phyloP scores from a whole-genome alignment of 2,797 vertebrate species.

The Clamator glandarius region DNA sequence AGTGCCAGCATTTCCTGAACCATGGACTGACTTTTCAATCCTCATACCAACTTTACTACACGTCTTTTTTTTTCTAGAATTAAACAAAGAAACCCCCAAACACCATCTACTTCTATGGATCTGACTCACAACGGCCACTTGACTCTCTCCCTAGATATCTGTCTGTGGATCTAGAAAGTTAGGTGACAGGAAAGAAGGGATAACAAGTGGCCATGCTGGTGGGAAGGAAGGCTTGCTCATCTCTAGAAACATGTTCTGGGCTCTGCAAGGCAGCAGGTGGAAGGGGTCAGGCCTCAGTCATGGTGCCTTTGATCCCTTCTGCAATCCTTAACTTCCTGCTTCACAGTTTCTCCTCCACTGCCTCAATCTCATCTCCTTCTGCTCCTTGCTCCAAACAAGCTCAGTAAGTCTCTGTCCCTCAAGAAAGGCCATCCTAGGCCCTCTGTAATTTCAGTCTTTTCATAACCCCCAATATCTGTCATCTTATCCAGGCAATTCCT shows the following conservation, averaged over 20 bases:
- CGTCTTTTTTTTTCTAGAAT: not conserved
- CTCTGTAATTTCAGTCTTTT: not conserved
- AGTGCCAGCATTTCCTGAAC: not conserved
- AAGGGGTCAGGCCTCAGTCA: not conserved
- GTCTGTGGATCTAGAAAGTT: not conserved
- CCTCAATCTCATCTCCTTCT: not conserved
- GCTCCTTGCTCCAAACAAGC: not conserved
- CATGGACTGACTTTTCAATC: not conserved
- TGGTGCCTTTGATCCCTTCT: not conserved
- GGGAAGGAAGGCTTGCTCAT: not conserved
- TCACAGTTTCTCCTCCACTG: not conserved
- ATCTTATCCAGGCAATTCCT: not conserved
- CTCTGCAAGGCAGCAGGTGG: not conserved
- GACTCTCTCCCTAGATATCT: not conserved
- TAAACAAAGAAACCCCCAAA: not conserved
- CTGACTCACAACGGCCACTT: not conserved
- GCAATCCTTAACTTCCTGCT: not conserved
- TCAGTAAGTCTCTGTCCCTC: not conserved
- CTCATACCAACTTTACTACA: not conserved
- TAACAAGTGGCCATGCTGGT: fast-evolving
- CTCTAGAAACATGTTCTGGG: fast-evolving
- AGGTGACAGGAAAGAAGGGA: not conserved
- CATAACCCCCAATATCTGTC: not conserved
- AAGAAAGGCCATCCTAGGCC: not conserved
- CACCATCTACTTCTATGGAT: not conserved